Evolutionary conservation across 2,888 invertebrate genomes (phyloP), one percentile per base, ranked within the genome.

Genomic region (Sarcophaga variegata): DNA sequence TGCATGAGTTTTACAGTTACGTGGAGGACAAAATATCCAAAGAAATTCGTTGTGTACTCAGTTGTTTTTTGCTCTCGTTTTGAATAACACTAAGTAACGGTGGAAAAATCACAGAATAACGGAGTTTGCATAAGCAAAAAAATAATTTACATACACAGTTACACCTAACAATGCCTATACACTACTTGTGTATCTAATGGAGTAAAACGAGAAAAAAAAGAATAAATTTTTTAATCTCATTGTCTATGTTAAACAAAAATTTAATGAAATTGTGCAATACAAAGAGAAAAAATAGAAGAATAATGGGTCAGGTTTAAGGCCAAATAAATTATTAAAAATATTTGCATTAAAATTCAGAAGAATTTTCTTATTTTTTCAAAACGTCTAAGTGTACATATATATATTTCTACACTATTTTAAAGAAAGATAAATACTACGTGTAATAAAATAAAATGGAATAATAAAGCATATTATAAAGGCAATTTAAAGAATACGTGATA

Each of bases 31-130:
- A 62, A 84, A 79, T 72, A 76, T 84, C 81, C 72, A 12, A 67
- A 64, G 49, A 72, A 78, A 37, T 37, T 37, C 37, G 8, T 37
- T 37, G 54, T 79, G 81, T 70, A 69, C 59, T 87, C 79, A 87
- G 87, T 87, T 79, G 81, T 67, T 82, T 84, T 71, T 84, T 66
- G 81, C 81, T 69, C 81, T 81, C 84, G 79, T 60, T 82, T 79
- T 76, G 81, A 84, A 84, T 79, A 81, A 72, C 79, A 87, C 84
- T 87, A 79, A 81, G 71, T 72, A 79, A 69, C 87, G 84, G 81
- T 76, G 62, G 37, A 81, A 78, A 10, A 76, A 49, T 74, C 37
- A 37, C 22, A 72, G 59, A 63, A 74, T 6, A 25, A 67, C 27
- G 66, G 45, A 69, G 60, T 63, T 78, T 67, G 17, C 22, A 67